Evolutionary conservation across 2,797 vertebrate species (phyloP).

Genomic region (Helarctos malayanus): DNA sequence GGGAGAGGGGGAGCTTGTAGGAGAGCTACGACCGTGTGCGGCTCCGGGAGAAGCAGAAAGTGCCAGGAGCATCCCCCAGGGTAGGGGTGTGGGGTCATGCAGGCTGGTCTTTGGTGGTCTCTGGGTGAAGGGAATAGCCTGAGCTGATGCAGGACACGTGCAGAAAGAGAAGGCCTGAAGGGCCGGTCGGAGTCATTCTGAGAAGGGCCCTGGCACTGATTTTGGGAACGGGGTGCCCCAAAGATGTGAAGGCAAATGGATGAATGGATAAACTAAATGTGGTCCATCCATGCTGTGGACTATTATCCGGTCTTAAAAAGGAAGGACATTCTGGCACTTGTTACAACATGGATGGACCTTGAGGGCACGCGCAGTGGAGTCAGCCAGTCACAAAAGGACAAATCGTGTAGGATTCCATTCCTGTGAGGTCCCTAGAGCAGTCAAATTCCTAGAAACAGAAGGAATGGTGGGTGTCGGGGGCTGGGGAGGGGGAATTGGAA

Average conservation of each 20-base stretch:
- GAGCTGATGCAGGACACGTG: neutral
- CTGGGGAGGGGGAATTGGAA: too few relatives aligned
- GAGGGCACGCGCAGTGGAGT: neutral
- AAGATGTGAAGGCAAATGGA: neutral
- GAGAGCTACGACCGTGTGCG: neutral
- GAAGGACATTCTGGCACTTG: neutral
- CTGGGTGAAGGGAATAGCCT: neutral
- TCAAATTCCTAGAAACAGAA: neutral
- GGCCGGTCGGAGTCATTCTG: neutral
- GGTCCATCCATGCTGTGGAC: neutral
- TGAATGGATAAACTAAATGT: neutral
- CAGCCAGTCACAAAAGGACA: neutral
- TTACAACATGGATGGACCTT: rapidly evolving
- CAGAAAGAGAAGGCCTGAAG: too few relatives aligned
- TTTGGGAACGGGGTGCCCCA: neutral
- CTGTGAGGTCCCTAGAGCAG: neutral
- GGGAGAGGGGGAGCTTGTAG: neutral
- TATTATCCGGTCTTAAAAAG: neutral
- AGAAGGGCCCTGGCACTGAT: neutral
- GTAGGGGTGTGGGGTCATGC: rapidly evolving
- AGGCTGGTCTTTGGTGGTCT: neutral
- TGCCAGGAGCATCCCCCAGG: rapidly evolving
- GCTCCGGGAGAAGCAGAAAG: neutral
- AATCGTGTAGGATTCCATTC: neutral
- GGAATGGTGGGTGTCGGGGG: neutral